Evolutionary conservation across 2,797 vertebrate species (phyloP).

Genomic region (Sebastes hopkinsi): DNA sequence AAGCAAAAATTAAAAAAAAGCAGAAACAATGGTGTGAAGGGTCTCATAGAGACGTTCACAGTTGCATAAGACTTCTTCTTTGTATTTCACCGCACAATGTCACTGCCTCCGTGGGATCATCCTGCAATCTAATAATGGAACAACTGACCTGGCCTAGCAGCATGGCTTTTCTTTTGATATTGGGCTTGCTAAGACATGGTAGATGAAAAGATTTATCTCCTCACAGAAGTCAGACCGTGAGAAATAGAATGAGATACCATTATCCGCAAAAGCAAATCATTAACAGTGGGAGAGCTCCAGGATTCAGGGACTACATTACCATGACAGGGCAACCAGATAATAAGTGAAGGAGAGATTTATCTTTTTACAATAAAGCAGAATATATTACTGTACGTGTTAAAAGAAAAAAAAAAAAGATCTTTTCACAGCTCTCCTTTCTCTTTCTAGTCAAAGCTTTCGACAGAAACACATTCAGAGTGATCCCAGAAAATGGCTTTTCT

Average conservation of each 20-base stretch:
- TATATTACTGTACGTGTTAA: constrained; percentile 58
- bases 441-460: constrained; percentile 73
- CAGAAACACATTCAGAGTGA: constrained; percentile 45
- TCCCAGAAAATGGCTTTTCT: constrained; percentile 60
- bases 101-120: constrained; percentile 47
- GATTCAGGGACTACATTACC: constrained; percentile 36
- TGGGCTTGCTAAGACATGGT: constrained; percentile 27
- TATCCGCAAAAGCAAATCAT: constrained; percentile 75
- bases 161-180: constrained; percentile 52
- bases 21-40: neutral
- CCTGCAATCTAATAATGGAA: constrained; percentile 49
- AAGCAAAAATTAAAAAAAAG: neutral
- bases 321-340: constrained; percentile 60
- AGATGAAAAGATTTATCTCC: constrained; percentile 65
- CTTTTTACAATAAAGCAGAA: constrained; percentile 69
- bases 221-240: constrained; percentile 44
- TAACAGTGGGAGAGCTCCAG: constrained; percentile 69
- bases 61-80: constrained; percentile 43
- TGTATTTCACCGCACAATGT: constrained; percentile 47
- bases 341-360: constrained; percentile 69
- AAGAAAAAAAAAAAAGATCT: constrained; percentile 25
- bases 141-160: constrained; percentile 53
- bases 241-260: constrained; percentile 69
- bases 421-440: constrained; percentile 52
- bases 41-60: constrained; percentile 40